phyloP scores from a whole-genome alignment of 2,888 invertebrate genomes.

The Rhingia rostrata region DNA sequence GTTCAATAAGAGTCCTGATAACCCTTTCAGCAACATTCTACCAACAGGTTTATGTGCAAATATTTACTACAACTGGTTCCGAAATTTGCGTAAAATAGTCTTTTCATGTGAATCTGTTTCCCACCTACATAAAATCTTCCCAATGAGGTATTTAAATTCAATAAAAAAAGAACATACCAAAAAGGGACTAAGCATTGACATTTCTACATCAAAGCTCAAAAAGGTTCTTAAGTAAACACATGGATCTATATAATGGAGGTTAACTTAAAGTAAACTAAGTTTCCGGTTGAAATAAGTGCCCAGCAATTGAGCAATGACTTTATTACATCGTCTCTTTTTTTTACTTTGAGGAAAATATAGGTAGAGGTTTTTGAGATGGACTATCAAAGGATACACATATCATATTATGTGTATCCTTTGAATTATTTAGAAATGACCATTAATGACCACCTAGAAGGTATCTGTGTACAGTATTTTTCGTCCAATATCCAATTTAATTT shows the following conservation, averaged over 20 bases:
- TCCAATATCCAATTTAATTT: too few species aligned
- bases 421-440: too few species aligned
- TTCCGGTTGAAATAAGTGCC: slow-evolving; percentile 1
- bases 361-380: not conserved
- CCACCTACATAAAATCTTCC: not conserved
- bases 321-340: not conserved
- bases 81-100: not conserved
- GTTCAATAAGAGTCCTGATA: slow-evolving; percentile 50
- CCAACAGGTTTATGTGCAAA: slow-evolving; percentile 41
- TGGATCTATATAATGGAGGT: not conserved
- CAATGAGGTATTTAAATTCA: not conserved
- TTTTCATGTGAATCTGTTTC: slow-evolving; percentile 2
- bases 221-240: slow-evolving; percentile 14
- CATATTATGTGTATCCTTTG: too few species aligned
- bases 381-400: not conserved
- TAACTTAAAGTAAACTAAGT: not conserved
- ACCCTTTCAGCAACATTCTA: slow-evolving; percentile 30
- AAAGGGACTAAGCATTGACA: not conserved
- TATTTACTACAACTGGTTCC: slow-evolving; percentile 43
- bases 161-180: not conserved
- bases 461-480: too few species aligned
- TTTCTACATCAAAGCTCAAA: slow-evolving; percentile 6
- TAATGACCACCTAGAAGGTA: too few species aligned
- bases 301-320: slow-evolving; percentile 7
- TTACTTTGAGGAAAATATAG: not conserved